A percentile compares a stretch with the other conserved stretches of the same genome.
These are phyloP conservation scores for Ctenodactylus gundi DNA, from an alignment of 2,113 vertebrate species.

Conservation along the genomic window DNA sequence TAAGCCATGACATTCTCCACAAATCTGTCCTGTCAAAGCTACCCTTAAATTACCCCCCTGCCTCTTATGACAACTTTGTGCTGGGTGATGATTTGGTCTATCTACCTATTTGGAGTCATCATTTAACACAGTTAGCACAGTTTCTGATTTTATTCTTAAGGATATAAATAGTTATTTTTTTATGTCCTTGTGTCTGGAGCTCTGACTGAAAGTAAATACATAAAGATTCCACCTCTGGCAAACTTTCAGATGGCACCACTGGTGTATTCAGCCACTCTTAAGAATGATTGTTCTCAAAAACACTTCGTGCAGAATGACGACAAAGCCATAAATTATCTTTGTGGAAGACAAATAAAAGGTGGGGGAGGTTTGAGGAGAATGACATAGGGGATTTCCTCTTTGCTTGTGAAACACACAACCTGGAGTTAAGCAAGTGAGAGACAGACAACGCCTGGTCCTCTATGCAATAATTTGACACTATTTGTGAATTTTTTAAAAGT, in stretches of 20 bases:
- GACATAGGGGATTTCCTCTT: not conserved
- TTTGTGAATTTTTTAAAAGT: not conserved
- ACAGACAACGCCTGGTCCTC: not conserved
- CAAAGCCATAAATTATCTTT: not conserved
- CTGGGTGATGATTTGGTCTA: too few relatives aligned
- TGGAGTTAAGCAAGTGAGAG: not conserved
- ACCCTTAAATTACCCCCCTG: not conserved
- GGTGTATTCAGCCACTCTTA: not conserved
- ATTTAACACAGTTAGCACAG: not conserved
- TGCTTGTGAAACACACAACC: not conserved
- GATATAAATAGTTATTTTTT: not conserved
- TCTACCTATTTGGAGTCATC: not conserved
- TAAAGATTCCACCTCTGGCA: not conserved
- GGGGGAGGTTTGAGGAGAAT: not conserved
- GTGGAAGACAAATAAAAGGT: not conserved
- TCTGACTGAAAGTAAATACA: not conserved
- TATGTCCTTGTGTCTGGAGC: not conserved
- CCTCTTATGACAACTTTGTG: accelerated
- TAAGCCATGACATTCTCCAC: too few relatives aligned
- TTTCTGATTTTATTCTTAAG: not conserved
- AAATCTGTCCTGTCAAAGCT: not conserved
- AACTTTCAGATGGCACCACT: not conserved
- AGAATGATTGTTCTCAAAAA: not conserved
- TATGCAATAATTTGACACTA: too few relatives aligned
- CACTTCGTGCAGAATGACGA: not conserved